Conservation (phyloP, 2,113 vertebrate genomes). For the Acanthisitta chloris region DNA sequence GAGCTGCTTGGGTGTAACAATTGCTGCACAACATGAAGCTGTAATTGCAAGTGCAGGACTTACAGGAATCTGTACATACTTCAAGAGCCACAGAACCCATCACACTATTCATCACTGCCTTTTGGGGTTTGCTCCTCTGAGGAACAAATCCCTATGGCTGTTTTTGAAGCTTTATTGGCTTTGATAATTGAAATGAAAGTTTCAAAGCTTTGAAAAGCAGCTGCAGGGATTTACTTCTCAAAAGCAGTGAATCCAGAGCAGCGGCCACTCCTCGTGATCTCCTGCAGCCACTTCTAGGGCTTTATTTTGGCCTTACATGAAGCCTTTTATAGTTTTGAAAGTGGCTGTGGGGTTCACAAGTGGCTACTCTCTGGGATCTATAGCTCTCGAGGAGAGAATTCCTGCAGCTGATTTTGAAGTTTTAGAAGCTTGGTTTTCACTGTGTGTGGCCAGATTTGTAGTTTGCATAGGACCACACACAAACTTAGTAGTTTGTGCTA, state of each 20-base stretch:
- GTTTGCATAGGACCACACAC: constrained; percentile 60
- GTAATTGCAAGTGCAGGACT: constrained; percentile 53
- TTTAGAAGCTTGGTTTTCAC: constrained; percentile 37
- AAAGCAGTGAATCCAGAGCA: constrained; percentile 60
- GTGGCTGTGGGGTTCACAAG: constrained; percentile 49
- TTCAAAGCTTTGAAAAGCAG: constrained; percentile 60
- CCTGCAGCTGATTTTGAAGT: constrained; percentile 50
- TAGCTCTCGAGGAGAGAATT: constrained; percentile 49
- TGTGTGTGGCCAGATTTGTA: constrained; percentile 60
- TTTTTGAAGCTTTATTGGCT: constrained; percentile 65
- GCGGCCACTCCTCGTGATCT: constrained; percentile 41
- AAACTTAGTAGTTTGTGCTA: constrained; percentile 41
- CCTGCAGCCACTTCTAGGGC: constrained; percentile 55
- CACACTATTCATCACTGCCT: constrained; percentile 56
- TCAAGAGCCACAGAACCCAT: constrained; percentile 44
- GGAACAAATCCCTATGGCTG: constrained; percentile 60
- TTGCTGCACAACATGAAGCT: constrained; percentile 15
- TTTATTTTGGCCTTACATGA: constrained; percentile 55
- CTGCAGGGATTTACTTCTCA: constrained; percentile 61
- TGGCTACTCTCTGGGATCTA: constrained; percentile 58
- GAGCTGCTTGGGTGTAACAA: constrained; percentile 31
- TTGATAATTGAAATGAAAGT: constrained; percentile 66
- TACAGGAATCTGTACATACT: constrained; percentile 56
- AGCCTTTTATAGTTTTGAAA: constrained; percentile 54
- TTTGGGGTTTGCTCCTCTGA: constrained; percentile 60